Evolutionary conservation across 2,888 invertebrate species (phyloP), one percentile per base, ranked within the genome.

Genomic region (Lydus trimaculatus): DNA sequence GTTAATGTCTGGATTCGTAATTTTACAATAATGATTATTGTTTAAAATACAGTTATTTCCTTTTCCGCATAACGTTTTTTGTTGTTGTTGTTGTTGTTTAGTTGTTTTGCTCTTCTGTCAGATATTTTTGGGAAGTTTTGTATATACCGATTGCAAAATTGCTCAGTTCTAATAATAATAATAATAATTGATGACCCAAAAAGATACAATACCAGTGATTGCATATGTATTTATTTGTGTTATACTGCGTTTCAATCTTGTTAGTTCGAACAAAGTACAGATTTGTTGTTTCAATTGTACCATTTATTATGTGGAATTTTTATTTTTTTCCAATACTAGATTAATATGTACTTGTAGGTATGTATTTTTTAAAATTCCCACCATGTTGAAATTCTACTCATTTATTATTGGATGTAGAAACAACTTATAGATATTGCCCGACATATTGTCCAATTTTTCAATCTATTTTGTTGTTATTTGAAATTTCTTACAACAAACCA

Each of bases 1-100:
- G 15, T 31, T 31, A 8, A 13, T 15, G 11, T 36, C 13, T 13
- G 11, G 4, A 2, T 17, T 43, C 17, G 0, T 17, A 17, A n/a
- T 17, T 17, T 39, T 15, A 15, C 36, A 36, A 36, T 36, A 43
- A 43, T 17, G 43, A 43, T 43, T 43, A 17, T 43, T 43, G 43
- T 43, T 43, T 43, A 43, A 43, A 43, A 43, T n/a, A 43, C 43
- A 43, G 43, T 43, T 43, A 43, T 43, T 17, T 39, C 33, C 23
- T 17, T 39, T 36, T 58, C 36, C 23, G 31, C 23, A 66, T 31
- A 60, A 31, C 61, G 17, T 31, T 33, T 59, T n/a, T 62, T 28
- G 6, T 43, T 43, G 43, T 43, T 43, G n/a, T 39, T 39, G n/a
- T 15, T 39, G n/a, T 39, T 39, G 43, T 17, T 43, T n/a, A n/a